Evolutionary conservation across 2,113 vertebrate species (phyloP).

Genomic region (Mellivora capensis): DNA sequence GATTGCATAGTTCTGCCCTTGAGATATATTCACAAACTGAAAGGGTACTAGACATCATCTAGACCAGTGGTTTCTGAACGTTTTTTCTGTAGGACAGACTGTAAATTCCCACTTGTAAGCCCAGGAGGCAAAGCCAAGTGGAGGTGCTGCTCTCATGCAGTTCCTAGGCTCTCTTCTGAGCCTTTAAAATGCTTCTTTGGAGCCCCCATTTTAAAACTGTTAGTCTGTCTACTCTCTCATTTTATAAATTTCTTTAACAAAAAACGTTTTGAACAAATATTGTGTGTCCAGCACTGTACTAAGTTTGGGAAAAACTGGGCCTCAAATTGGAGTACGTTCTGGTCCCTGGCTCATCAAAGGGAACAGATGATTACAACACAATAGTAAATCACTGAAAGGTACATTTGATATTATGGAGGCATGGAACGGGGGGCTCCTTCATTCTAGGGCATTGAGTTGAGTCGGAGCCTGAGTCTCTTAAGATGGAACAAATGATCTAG

Average conservation of each 20-base stretch:
- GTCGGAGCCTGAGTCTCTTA: background rate
- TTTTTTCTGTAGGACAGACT: background rate
- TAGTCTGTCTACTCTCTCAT: background rate
- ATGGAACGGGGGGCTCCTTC: background rate
- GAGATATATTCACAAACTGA: background rate
- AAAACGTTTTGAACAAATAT: background rate
- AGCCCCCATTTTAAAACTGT: background rate
- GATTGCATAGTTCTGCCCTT: background rate
- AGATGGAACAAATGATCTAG: background rate
- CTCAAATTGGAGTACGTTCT: background rate
- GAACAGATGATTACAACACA: background rate
- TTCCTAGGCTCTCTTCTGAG: background rate
- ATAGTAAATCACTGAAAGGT: background rate
- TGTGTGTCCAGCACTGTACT: background rate
- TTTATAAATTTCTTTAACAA: constrained; percentile 5
- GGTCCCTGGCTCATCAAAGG: background rate
- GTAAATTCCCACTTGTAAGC: background rate
- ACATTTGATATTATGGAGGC: background rate
- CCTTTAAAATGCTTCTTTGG: background rate
- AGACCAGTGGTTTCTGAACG: background rate
- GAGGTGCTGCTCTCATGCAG: background rate
- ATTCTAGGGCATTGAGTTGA: background rate
- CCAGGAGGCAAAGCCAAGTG: background rate
- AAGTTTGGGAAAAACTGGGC: background rate
- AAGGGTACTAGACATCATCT: background rate